Conservation (phyloP, 1,140 invertebrate species). For the Conopomorpha cramerella region DNA sequence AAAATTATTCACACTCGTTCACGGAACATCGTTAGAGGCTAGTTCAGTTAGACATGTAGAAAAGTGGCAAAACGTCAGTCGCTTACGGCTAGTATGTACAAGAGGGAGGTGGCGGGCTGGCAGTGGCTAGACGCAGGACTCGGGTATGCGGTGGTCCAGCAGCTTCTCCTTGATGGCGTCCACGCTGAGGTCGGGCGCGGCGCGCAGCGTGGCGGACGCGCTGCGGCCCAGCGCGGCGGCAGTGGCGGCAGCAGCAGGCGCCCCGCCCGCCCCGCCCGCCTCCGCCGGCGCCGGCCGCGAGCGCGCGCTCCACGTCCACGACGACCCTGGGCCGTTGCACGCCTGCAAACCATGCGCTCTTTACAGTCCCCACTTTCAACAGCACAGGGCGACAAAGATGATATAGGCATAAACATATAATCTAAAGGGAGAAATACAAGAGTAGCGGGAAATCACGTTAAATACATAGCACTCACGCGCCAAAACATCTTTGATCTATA, state of each 20-base stretch:
- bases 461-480: no score
- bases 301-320: slow-evolving; percentile 50
- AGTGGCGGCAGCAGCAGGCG: slow-evolving; percentile 37
- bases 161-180: slow-evolving; percentile 76
- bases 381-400: no score
- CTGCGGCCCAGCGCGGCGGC: slow-evolving; percentile 24
- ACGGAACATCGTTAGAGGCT: slow-evolving; percentile 11
- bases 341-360: no score
- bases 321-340: slow-evolving; percentile 47
- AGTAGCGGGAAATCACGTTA: no score
- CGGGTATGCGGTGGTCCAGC: slow-evolving; percentile 74
- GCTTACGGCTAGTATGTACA: slow-evolving; percentile 50
- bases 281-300: slow-evolving; percentile 25
- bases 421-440: no score
- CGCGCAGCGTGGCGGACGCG: slow-evolving; percentile 27
- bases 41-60: slow-evolving; percentile 45
- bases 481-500: no score
- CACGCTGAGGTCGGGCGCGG: slow-evolving; percentile 61
- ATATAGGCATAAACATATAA: no score
- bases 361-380: no score
- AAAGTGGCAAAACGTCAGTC: slow-evolving; percentile 54
- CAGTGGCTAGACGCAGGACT: slow-evolving; percentile 70
- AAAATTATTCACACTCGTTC: slow-evolving; percentile 3
- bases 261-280: slow-evolving; percentile 36
- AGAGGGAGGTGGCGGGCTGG: slow-evolving; percentile 12